Evolutionary conservation across 2,888 invertebrate species (phyloP).

Genomic region (Melolontha melolontha): DNA sequence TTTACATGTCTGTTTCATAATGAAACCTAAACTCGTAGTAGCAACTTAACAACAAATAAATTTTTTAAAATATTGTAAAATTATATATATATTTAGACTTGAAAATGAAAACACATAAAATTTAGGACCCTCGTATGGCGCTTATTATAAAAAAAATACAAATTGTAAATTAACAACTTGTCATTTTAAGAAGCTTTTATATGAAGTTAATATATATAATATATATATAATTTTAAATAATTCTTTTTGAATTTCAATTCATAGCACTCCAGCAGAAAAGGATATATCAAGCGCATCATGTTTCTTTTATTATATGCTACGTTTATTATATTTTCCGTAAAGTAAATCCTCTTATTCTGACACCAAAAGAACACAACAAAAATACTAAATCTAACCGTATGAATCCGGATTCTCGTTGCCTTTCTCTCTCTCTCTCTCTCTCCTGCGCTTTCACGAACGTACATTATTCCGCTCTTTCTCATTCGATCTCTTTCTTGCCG

Average conservation of each 20-base stretch:
- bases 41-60: no score
- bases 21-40: no score
- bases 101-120: no score
- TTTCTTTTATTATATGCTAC: constrained; percentile 21
- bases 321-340: constrained; percentile 31
- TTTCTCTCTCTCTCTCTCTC: background rate
- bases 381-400: constrained; percentile 39
- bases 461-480: background rate
- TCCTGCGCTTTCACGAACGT: background rate
- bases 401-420: constrained; percentile 26
- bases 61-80: no score
- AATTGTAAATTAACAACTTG: no score
- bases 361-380: constrained; percentile 39
- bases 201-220: no score
- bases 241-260: constrained; percentile 28
- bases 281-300: constrained; percentile 29
- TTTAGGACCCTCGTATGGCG: no score
- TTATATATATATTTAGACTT: no score
- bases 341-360: constrained; percentile 32
- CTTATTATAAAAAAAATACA: no score
- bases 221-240: no score
- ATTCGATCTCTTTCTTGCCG: constrained; percentile 29
- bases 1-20: no score
- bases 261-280: background rate
- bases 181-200: no score